phyloP scores from a whole-genome alignment of 2,888 invertebrate species.

The Dynastes tityus region DNA sequence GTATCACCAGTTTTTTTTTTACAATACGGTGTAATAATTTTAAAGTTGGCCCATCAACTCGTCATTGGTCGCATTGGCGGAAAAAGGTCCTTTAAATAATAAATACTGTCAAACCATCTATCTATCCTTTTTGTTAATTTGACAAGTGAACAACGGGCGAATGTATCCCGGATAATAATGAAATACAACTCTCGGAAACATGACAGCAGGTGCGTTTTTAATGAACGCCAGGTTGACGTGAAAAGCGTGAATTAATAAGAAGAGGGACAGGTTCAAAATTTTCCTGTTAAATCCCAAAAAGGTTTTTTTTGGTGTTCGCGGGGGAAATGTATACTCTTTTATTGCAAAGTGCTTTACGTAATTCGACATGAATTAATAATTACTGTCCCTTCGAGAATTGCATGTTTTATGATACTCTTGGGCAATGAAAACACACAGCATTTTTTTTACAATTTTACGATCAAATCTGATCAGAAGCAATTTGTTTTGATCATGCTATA shows the following conservation, averaged over 20 bases:
- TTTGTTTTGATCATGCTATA: too few relatives aligned
- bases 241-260: conserved; percentile 10
- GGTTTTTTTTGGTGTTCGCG: not conserved
- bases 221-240: conserved; percentile 9
- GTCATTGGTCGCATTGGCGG: not conserved
- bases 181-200: conserved; percentile 7
- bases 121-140: not conserved
- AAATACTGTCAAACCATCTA: not conserved
- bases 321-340: conserved; percentile 8
- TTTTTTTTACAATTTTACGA: too few relatives aligned
- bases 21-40: too few relatives aligned
- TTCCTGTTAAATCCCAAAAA: too few relatives aligned
- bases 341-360: conserved; percentile 11
- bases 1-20: too few relatives aligned
- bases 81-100: not conserved
- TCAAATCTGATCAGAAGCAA: too few relatives aligned
- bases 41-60: not conserved
- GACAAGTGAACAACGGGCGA: conserved; percentile 19
- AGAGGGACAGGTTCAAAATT: conserved; percentile 3
- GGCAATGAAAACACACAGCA: not conserved
- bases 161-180: conserved; percentile 2
- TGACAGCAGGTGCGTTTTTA: conserved; percentile 17
- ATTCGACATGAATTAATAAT: conserved; percentile 22
- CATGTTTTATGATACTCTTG: not conserved
- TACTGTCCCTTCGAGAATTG: not conserved